A percentile compares a stretch with the other conserved stretches of the same genome.
Evolutionary conservation across 2,888 invertebrate genomes (phyloP).

Genomic region (Ormyrus rosae): DNA sequence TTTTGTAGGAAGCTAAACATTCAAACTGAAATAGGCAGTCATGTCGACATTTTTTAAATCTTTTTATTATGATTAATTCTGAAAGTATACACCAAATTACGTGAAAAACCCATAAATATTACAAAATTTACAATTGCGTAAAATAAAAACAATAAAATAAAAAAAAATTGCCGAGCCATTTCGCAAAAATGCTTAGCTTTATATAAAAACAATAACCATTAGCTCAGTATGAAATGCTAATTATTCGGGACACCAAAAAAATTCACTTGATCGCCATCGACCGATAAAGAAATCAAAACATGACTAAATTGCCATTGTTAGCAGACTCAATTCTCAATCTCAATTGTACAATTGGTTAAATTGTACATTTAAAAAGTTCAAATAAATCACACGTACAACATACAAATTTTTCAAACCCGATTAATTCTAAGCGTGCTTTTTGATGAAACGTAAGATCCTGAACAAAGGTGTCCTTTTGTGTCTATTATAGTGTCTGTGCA

Average conservation of each 20-base stretch:
- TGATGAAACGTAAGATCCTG: constrained; percentile 7
- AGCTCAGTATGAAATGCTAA: constrained; percentile 26
- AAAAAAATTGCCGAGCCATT: constrained; percentile 20
- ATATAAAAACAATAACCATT: constrained; percentile 20
- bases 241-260: constrained; percentile 17
- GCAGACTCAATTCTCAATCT: background rate
- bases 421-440: constrained; percentile 7
- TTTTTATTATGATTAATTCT: too few species aligned
- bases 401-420: too few species aligned
- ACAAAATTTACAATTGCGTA: background rate
- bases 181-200: constrained; percentile 42
- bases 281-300: background rate
- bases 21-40: constrained; percentile 28
- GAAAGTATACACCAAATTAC: too few species aligned
- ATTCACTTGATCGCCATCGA: constrained; percentile 21
- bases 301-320: constrained; percentile 2
- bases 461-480: background rate
- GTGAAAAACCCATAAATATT: background rate
- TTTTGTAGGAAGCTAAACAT: constrained; percentile 34
- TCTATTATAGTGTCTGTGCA: constrained; percentile 6
- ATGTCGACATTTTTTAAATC: too few species aligned
- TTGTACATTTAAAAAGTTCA: constrained; percentile 38
- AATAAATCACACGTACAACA: background rate
- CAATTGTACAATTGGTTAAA: constrained; percentile 16
- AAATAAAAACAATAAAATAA: constrained; percentile 8